Conservation (phyloP, 1,140 invertebrate genomes). For the Panulirus ornatus region DNA sequence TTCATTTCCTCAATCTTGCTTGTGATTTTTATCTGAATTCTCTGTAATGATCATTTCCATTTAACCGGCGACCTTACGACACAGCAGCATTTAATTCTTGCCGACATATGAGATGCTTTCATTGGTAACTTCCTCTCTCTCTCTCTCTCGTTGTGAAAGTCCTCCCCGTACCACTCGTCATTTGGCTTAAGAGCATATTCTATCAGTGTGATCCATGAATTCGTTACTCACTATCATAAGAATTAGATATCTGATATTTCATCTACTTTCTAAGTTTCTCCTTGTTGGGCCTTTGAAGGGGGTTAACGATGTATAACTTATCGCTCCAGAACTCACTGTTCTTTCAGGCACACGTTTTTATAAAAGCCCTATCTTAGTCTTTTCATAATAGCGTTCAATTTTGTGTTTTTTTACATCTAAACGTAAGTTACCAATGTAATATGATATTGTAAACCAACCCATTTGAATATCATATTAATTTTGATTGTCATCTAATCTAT, state of each 20-base stretch:
- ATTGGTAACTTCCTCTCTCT: neutral
- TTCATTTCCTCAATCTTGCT: neutral
- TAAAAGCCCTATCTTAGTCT: too few species aligned
- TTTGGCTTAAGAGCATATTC: too few species aligned
- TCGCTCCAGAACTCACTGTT: neutral
- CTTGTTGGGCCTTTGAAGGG: too few species aligned
- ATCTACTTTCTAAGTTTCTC: neutral
- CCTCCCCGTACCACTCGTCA: neutral
- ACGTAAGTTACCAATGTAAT: too few species aligned
- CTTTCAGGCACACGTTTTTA: neutral
- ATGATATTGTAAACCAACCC: too few species aligned
- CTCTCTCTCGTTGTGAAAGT: neutral
- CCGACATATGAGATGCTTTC: neutral
- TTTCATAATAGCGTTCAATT: too few species aligned
- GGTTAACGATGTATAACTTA: neutral
- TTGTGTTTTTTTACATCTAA: too few species aligned
- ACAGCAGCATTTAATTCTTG: neutral
- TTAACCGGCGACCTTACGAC: neutral
- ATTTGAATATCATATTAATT: too few species aligned
- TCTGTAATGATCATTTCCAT: neutral
- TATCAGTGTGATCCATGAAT: neutral
- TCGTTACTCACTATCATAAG: neutral
- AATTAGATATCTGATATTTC: neutral
- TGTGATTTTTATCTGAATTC: neutral
- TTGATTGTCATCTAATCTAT: too few species aligned